Conservation (phyloP, 2,113 vertebrate genomes). For the Patagioenas fasciata region DNA sequence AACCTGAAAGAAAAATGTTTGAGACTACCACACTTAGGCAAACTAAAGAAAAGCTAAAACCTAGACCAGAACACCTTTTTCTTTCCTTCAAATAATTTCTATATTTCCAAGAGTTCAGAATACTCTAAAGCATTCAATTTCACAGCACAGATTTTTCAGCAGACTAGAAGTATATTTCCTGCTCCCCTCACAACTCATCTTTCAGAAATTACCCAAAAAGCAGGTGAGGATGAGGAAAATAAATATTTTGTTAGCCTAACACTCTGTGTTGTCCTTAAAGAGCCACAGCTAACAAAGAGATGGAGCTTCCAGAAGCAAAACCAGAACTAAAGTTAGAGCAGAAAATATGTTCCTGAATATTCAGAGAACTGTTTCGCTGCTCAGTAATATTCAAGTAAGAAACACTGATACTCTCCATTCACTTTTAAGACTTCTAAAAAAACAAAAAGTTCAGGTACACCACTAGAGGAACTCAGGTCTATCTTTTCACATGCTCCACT, state of each 20-base stretch:
- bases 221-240: not conserved
- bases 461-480: not conserved
- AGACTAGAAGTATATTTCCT: not conserved
- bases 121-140: not conserved
- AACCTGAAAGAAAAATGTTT: not conserved
- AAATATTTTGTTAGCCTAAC: not conserved
- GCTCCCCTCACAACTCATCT: not conserved
- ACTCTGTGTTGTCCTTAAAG: not conserved
- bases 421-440: not conserved
- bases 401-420: not conserved
- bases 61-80: not conserved
- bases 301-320: not conserved
- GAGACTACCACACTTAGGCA: not conserved
- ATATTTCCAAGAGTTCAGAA: not conserved
- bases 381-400: not conserved
- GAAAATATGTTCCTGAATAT: not conserved
- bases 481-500: not conserved
- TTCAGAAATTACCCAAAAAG: not conserved
- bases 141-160: not conserved
- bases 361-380: not conserved
- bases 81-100: not conserved
- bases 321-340: not conserved
- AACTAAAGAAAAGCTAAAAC: not conserved
- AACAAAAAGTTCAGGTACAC: not conserved
- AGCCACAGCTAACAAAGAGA: not conserved